Percentiles rank a stretch among this genome's conserved stretches.
Evolutionary conservation across 2,113 vertebrate genomes (phyloP).

Genomic region (Ariopsis seemanni): DNA sequence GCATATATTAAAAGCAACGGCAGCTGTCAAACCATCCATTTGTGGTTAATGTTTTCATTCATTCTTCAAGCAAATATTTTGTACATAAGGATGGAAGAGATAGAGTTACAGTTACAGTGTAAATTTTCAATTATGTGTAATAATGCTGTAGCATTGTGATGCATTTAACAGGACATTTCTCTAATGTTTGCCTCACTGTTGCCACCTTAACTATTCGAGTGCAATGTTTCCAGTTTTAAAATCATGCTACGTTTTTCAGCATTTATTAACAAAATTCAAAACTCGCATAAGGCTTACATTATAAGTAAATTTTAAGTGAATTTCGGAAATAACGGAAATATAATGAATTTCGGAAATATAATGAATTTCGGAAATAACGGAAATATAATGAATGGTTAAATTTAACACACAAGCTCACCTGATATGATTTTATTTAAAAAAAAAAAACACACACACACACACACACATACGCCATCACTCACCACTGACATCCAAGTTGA

Average conservation of each 20-base stretch:
- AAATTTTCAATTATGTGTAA: neutral
- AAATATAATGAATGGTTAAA: neutral
- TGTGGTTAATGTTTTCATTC: neutral
- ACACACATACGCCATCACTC: constrained; percentile 57
- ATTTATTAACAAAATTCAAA: neutral
- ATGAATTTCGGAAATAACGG: neutral
- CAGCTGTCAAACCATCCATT: neutral
- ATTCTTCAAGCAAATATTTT: neutral
- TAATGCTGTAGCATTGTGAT: neutral
- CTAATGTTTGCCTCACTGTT: neutral
- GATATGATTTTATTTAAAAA: neutral
- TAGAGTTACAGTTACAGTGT: neutral
- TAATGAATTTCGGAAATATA: too few relatives aligned
- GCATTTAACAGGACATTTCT: neutral
- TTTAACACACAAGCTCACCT: neutral
- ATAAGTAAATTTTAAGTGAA: neutral
- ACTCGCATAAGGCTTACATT: neutral
- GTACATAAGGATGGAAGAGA: neutral
- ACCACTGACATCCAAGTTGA: constrained; percentile 86
- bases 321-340: neutral
- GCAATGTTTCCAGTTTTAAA: neutral
- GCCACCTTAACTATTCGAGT: neutral
- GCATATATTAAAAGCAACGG: neutral
- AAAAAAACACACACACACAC: neutral
- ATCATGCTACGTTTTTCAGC: neutral